Base-by-base conservation (phyloP, 53 echinoderm and acorn worm species). In the Holothuria leucospilota region DNA sequence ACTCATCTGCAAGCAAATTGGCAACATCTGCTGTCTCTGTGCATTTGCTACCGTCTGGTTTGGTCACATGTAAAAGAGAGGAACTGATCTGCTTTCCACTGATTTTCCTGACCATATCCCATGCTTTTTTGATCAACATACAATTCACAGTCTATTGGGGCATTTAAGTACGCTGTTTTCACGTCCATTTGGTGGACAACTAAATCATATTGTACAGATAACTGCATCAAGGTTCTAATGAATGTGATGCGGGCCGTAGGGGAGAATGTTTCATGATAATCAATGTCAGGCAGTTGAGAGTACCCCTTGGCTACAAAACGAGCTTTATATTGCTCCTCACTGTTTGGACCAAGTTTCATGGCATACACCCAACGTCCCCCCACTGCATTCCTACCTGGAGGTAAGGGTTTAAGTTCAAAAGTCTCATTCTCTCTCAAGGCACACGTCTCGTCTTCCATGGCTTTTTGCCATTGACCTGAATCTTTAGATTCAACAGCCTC, bases 71-170 rank as follows among this genome's bases (percentile, higher is more conserved):
- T n/a, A n/a, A n/a, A n/a, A n/a, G n/a, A n/a, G n/a, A n/a, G n/a
- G n/a, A n/a, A n/a, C n/a, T n/a, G n/a, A n/a, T n/a, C n/a, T n/a
- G n/a, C n/a, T n/a, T n/a, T n/a, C n/a, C n/a, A n/a, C n/a, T n/a
- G n/a, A n/a, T n/a, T n/a, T n/a, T n/a, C n/a, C n/a, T n/a, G n/a
- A n/a, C n/a, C n/a, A n/a, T n/a, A n/a, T n/a, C n/a, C n/a, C n/a
- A n/a, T n/a, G n/a, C n/a, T n/a, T n/a, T n/a, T n/a, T 82, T 82
- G 85, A 13, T 85, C 71, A 13, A 90, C 49, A 79, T 80, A 90
- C 4, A 86, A 52, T 59, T 77, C 80, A 39, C 65, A 78, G 51
- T 90, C 90, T 51, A 90, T 85, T 46, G 62, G 71, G 18, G 82
- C 90, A 90, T 90, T 63, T 60, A 86, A 69, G 39, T 74, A 90